Base-by-base conservation (phyloP, 35 echinoderm and acorn worm species). In the Lytechinus variegatus region DNA sequence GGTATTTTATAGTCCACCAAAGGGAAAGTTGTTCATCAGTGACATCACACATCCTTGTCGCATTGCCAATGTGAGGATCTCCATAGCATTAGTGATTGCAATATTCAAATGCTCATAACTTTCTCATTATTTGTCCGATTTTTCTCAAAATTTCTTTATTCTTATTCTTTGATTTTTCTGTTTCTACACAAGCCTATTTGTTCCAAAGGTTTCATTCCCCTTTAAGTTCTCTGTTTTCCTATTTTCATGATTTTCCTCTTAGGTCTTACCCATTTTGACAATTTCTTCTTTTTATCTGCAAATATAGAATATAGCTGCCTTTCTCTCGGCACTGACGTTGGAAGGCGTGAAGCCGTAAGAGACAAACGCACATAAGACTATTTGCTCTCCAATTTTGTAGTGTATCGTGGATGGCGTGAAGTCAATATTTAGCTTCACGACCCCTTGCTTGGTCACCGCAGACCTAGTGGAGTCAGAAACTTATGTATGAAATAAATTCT, bases 371-470 rank as follows among this genome's bases (percentile, higher is more conserved):
- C 19, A 79, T 16, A 24, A 24, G 66, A 79, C 66, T 79, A 79
- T 79, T 79, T 79, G 66, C 66, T 79, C 66, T 79, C 8, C 66
- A 79, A 79, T 79, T 79, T 79, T 79, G 66, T 79, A 79, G 66
- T 24, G 21, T 79, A 79, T 19, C 66, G 66, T 79, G 66, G 66
- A 79, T 79, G 66, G 66, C 66, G 66, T 79, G 66, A 79, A 79
- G 66, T 79, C 66, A 79, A 79, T 79, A 79, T 79, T 79, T 79
- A 4, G 66, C n/a, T 79, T 79, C 6, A 79, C 19, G 19, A 79
- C 19, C 66, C 66, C 66, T 79, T 8, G 66, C 66, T 79, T 79
- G 66, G 66, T 79, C 66, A 16, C 19, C n/a, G n/a, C 6, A 79
- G 66, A 79, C 66, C 6, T 8, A n/a, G 66, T 79, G 21, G 66